Percentiles rank a stretch among this genome's conserved stretches.
Evolutionary conservation across 2,797 vertebrate species (phyloP).

Genomic region (Chelon auratus): DNA sequence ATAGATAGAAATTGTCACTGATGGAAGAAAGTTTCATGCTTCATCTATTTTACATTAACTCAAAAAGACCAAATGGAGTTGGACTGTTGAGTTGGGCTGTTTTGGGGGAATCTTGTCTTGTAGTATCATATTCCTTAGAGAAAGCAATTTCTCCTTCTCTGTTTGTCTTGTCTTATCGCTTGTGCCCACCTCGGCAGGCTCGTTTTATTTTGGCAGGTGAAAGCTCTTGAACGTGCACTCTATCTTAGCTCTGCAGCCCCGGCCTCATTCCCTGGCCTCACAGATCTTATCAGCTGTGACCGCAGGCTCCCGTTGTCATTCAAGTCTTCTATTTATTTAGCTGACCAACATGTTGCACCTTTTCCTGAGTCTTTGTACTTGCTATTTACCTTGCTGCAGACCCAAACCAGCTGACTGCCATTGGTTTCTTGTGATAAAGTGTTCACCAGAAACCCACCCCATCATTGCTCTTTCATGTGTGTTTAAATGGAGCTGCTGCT

Average conservation of each 20-base stretch:
- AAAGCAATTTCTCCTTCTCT: conserved; percentile 44
- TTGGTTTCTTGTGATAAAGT: conserved; percentile 45
- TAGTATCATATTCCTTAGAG: conserved; percentile 26
- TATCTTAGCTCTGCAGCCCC: conserved; percentile 56
- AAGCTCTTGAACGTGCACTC: conserved; percentile 52
- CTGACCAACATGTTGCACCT: conserved; percentile 37
- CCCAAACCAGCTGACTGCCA: conserved; percentile 31
- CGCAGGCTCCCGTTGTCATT: conserved; percentile 53
- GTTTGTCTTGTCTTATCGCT: conserved; percentile 64
- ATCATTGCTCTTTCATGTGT: conserved; percentile 49
- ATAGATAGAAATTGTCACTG: background rate
- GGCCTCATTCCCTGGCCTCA: conserved; percentile 42
- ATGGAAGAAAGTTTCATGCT: background rate
- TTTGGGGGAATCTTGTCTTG: background rate
- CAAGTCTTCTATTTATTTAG: conserved; percentile 48
- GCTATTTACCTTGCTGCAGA: conserved; percentile 19
- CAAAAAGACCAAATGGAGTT: conserved; percentile 2
- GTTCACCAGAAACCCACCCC: conserved; percentile 27
- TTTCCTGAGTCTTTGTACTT: conserved; percentile 37
- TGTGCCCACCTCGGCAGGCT: conserved; percentile 8
- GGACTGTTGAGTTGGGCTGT: conserved; percentile 8
- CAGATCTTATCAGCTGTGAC: conserved; percentile 58
- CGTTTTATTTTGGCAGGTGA: conserved; percentile 58
- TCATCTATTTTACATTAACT: conserved; percentile 20
- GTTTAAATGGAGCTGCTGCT: conserved; percentile 55